These are phyloP conservation scores for Aphelinus atriplicis DNA, from an alignment of 1,140 invertebrate genomes.

Conservation along the genomic window DNA sequence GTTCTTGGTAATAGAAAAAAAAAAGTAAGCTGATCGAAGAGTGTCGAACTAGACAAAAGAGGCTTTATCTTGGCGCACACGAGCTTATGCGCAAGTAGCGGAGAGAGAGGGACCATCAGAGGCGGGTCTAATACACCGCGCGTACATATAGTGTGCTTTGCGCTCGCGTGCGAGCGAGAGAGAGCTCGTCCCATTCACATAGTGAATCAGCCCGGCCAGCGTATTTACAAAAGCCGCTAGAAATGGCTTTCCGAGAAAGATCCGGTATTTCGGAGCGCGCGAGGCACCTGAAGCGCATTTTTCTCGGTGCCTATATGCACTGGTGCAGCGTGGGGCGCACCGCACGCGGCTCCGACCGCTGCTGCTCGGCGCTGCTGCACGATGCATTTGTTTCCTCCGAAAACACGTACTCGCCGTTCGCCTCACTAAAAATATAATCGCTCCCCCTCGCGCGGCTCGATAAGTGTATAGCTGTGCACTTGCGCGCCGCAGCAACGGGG, in stretches of 20 bases:
- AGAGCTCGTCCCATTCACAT: too few relatives aligned
- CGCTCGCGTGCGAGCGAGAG: neutral
- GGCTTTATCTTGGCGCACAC: too few relatives aligned
- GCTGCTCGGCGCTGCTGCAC: neutral
- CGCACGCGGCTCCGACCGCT: neutral
- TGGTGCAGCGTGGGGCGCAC: too few relatives aligned
- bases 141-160: too few relatives aligned
- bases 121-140: too few relatives aligned
- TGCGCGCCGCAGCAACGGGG: constrained; percentile 7
- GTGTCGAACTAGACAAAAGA: too few relatives aligned
- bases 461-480: neutral
- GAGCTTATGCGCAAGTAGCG: too few relatives aligned
- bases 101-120: too few relatives aligned
- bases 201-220: too few relatives aligned
- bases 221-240: constrained; percentile 16
- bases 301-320: neutral
- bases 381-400: constrained; percentile 28
- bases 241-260: constrained; percentile 24
- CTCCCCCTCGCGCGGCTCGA: constrained; percentile 1
- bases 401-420: constrained; percentile 26
- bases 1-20: too few relatives aligned
- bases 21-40: too few relatives aligned
- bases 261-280: constrained; percentile 1
- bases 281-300: constrained; percentile 17
- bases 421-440: constrained; percentile 35